These are phyloP conservation scores for Silurus asotus DNA, from an alignment of 2,113 vertebrate genomes.

Conservation along the genomic window DNA sequence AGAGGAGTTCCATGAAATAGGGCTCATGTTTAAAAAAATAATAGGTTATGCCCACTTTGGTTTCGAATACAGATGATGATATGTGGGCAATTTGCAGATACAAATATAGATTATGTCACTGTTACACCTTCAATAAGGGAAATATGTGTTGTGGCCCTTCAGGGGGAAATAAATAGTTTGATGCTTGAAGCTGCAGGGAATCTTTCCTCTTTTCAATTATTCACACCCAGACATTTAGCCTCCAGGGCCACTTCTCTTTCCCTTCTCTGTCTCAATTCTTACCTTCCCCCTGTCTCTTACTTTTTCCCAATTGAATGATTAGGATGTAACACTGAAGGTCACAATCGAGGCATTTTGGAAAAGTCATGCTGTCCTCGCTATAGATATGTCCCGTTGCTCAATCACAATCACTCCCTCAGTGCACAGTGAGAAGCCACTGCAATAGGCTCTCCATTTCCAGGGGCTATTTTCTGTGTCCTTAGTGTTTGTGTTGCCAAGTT, in stretches of 20 bases:
- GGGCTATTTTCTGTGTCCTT: background rate
- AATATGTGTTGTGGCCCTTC: slow-evolving; percentile 3
- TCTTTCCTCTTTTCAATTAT: slow-evolving; percentile 38
- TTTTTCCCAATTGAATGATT: slow-evolving; percentile 5
- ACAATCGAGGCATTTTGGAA: slow-evolving; percentile 15
- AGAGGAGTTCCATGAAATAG: background rate
- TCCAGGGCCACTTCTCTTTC: slow-evolving; percentile 4
- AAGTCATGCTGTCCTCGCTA: background rate
- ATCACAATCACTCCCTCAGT: background rate
- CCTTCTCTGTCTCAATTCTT: slow-evolving; percentile 2
- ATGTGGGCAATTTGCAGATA: background rate
- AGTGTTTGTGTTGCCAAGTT: background rate
- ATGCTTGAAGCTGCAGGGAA: slow-evolving; percentile 10
- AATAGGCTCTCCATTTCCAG: background rate
- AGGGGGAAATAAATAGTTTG: background rate
- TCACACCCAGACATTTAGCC: slow-evolving; percentile 37
- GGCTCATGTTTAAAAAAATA: background rate
- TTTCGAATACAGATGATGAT: background rate
- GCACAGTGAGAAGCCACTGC: background rate
- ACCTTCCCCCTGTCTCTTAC: background rate
- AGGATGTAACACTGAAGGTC: slow-evolving; percentile 28
- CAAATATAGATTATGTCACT: background rate
- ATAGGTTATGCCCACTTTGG: background rate
- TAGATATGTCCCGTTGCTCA: slow-evolving; percentile 17
- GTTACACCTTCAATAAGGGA: background rate